A percentile compares a stretch with the other conserved stretches of the same genome.
Conservation (phyloP, 2,797 vertebrate genomes). For the Crax fasciolata region DNA sequence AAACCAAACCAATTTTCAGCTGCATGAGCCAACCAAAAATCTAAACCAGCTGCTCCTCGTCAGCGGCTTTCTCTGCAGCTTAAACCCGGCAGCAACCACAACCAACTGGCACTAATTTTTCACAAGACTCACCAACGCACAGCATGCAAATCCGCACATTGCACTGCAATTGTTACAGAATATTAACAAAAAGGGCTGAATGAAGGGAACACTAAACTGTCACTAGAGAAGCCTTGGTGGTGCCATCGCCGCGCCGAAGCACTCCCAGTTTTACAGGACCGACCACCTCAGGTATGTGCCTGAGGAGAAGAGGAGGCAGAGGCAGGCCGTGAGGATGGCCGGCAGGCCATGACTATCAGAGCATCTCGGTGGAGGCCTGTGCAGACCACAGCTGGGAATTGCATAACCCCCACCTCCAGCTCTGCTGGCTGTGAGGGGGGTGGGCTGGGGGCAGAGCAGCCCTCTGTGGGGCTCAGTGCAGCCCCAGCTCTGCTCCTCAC, state of each 20-base stretch:
- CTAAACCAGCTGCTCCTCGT: slow-evolving; percentile 18
- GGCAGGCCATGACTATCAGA: slow-evolving; percentile 47
- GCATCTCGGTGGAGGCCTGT: slow-evolving; percentile 72
- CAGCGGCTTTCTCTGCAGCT: not conserved
- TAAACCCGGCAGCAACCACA: not conserved
- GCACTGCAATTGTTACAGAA: not conserved
- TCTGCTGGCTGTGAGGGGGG: slow-evolving; percentile 73
- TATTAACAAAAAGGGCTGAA: not conserved
- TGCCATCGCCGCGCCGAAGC: not conserved
- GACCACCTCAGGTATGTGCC: slow-evolving; percentile 38
- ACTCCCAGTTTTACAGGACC: slow-evolving; percentile 9
- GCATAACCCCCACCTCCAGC: slow-evolving; percentile 81
- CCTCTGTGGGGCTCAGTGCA: slow-evolving; percentile 56
- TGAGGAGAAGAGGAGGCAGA: not conserved
- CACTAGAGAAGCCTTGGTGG: rapidly evolving
- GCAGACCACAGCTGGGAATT: slow-evolving; percentile 73
- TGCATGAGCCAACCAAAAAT: not conserved
- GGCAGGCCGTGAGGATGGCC: slow-evolving; percentile 56
- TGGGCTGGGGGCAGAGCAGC: slow-evolving; percentile 68
- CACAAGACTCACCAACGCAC: not conserved
- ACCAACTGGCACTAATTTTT: not conserved
- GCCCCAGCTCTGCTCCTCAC: not conserved
- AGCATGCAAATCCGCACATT: not conserved
- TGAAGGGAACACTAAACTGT: not conserved
- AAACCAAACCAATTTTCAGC: slow-evolving; percentile 1